Conservation (phyloP, 2,113 vertebrate genomes). For the Phyllostomus hastatus region DNA sequence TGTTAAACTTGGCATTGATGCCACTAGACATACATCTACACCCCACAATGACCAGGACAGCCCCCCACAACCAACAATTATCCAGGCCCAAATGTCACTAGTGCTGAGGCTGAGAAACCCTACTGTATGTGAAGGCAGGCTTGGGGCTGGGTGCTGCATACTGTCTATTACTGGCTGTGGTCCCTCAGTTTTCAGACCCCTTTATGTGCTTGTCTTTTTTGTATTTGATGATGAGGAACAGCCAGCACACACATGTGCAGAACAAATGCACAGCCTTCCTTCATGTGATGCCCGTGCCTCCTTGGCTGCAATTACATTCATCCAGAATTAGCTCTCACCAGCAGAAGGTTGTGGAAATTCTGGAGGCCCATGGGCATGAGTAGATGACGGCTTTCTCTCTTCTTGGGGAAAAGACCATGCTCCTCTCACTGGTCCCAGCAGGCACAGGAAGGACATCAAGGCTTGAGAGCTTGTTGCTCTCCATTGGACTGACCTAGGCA, state of each 20-base stretch:
- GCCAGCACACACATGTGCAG: not conserved
- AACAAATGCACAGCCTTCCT: not conserved
- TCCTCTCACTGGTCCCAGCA: not conserved
- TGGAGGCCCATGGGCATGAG: fast-evolving
- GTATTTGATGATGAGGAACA: not conserved
- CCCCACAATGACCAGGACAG: not conserved
- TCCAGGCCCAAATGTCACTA: not conserved
- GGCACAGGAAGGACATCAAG: not conserved
- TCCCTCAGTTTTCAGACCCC: not conserved
- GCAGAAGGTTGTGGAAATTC: too few species aligned
- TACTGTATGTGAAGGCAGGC: fast-evolving
- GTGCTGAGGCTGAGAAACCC: not conserved
- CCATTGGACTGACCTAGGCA: not conserved
- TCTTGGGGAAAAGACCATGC: not conserved
- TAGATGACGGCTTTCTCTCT: too few species aligned
- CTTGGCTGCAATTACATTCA: not conserved
- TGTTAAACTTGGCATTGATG: not conserved
- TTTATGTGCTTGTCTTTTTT: not conserved
- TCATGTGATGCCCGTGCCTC: fast-evolving
- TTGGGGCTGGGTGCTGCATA: not conserved
- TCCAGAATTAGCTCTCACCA: not conserved
- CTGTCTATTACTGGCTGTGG: not conserved
- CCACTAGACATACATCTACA: not conserved
- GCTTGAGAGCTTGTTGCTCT: not conserved
- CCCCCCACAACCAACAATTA: not conserved